Conservation (phyloP, 2,113 vertebrate genomes). For the Chroicocephalus ridibundus region DNA sequence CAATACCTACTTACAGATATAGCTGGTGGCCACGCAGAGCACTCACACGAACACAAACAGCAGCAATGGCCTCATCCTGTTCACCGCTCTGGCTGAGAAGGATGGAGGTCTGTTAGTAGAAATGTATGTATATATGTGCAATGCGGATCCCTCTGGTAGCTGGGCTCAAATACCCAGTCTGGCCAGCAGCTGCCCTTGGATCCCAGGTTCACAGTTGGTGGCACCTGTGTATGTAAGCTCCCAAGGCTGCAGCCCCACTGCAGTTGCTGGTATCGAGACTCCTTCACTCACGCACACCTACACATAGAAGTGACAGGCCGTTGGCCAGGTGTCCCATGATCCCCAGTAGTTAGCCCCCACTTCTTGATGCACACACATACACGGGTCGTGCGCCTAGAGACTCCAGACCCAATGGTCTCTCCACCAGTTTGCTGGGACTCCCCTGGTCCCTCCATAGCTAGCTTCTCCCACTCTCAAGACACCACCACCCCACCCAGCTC, state of each 20-base stretch:
- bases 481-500: too few relatives aligned
- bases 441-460: not conserved
- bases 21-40: not conserved
- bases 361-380: not conserved
- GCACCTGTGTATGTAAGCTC: not conserved
- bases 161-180: not conserved
- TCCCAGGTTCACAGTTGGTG: not conserved
- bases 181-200: not conserved
- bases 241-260: not conserved
- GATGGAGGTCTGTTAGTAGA: not conserved
- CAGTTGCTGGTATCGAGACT: not conserved
- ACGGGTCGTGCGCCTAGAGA: accelerated
- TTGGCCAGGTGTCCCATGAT: not conserved
- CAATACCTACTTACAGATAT: not conserved
- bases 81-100: not conserved
- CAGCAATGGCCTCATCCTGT: not conserved
- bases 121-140: not conserved
- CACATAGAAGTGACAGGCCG: not conserved
- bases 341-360: not conserved
- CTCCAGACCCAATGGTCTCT: not conserved
- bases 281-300: not conserved
- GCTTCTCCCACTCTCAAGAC: not conserved
- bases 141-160: not conserved
- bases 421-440: not conserved
- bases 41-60: not conserved